Conservation (phyloP, 2,888 invertebrate genomes). For the Atrina japonica region DNA sequence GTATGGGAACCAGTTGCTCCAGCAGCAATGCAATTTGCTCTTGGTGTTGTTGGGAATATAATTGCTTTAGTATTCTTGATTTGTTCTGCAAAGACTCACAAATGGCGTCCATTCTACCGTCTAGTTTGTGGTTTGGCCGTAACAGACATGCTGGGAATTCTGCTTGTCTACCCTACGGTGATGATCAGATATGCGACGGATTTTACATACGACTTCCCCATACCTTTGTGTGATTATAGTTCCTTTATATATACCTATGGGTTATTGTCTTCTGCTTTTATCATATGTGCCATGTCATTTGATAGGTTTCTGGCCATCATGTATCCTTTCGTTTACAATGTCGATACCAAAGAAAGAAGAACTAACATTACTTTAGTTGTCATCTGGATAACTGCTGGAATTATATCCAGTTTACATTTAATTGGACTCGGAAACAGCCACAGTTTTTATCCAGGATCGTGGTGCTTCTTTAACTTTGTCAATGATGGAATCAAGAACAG, state of each 20-base stretch:
- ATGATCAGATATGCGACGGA: slow-evolving; percentile 29
- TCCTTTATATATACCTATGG: slow-evolving; percentile 36
- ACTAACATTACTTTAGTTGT: slow-evolving; percentile 11
- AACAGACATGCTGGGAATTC: slow-evolving; percentile 29
- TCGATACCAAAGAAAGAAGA: slow-evolving; percentile 9
- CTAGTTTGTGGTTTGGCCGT: slow-evolving; percentile 26
- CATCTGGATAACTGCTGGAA: slow-evolving; percentile 23
- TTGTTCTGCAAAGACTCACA: slow-evolving; percentile 28
- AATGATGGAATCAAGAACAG: slow-evolving; percentile 10
- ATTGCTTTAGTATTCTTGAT: slow-evolving; percentile 33
- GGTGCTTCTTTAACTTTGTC: slow-evolving; percentile 41
- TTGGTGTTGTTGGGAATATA: slow-evolving; percentile 36
- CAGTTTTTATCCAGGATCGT: slow-evolving; percentile 35
- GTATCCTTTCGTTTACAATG: slow-evolving; percentile 30
- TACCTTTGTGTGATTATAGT: slow-evolving; percentile 32
- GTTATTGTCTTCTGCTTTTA: slow-evolving; percentile 23
- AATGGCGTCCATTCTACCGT: slow-evolving; percentile 42
- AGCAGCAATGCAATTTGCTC: slow-evolving; percentile 7
- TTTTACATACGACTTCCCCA: slow-evolving; percentile 16
- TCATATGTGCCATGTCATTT: slow-evolving; percentile 34
- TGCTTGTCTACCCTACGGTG: slow-evolving; percentile 24
- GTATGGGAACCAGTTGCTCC: no score
- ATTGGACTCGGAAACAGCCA: slow-evolving; percentile 33
- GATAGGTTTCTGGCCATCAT: slow-evolving; percentile 37
- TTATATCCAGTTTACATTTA: slow-evolving; percentile 29